Percentiles rank a stretch among this genome's conserved stretches.
These are phyloP conservation scores for Sinocyclocheilus maitianheensis DNA, from an alignment of 2,113 vertebrate genomes.

Conservation along the genomic window DNA sequence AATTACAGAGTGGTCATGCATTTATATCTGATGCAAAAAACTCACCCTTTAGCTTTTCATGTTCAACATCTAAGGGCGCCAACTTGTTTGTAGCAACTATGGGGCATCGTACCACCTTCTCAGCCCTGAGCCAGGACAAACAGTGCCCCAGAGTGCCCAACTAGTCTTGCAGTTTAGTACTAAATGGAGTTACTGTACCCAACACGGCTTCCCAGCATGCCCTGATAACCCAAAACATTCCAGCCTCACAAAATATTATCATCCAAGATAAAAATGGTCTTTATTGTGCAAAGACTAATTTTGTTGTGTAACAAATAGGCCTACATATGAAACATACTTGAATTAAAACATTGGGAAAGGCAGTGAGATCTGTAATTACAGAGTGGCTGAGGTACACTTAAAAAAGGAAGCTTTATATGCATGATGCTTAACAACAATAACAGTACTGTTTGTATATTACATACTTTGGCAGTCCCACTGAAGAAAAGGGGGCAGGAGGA, in stretches of 20 bases:
- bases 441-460: conserved; percentile 1
- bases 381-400: conserved; percentile 31
- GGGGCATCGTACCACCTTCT: conserved; percentile 27
- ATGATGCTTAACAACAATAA: conserved; percentile 11
- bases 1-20: conserved; percentile 51
- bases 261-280: conserved; percentile 29
- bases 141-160: conserved; percentile 21
- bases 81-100: conserved; percentile 10
- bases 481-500: background rate
- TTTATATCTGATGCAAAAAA: background rate
- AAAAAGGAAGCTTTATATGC: background rate
- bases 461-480: background rate
- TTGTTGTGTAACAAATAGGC: background rate
- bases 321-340: conserved; percentile 18
- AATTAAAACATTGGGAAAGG: conserved; percentile 48
- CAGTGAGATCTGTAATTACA: conserved; percentile 55
- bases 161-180: background rate
- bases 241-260: conserved; percentile 41
- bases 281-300: conserved; percentile 33
- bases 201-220: conserved; percentile 6
- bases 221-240: conserved; percentile 33
- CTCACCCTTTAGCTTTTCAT: background rate
- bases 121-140: conserved; percentile 53
- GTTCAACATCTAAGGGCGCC: conserved; percentile 37
- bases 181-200: conserved; percentile 55